Conservation (phyloP, 2,888 invertebrate species). For the Melolontha melolontha region DNA sequence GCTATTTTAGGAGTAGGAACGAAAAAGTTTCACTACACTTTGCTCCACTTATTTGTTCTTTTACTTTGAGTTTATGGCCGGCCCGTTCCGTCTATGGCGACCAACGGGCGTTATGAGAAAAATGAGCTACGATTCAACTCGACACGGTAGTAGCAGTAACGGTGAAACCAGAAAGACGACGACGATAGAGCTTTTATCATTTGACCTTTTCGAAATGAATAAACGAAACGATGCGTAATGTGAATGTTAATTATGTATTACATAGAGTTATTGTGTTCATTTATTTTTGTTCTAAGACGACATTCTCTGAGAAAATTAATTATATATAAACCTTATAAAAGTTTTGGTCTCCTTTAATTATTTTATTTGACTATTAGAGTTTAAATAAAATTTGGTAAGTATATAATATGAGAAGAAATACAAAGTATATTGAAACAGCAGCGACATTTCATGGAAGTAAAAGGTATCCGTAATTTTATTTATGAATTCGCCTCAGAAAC, state of each 20-base stretch:
- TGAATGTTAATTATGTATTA: conserved; percentile 13
- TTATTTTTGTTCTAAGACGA: not conserved
- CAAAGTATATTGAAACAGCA: too few species aligned
- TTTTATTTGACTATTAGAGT: too few species aligned
- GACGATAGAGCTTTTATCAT: conserved; percentile 28
- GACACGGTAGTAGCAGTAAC: not conserved
- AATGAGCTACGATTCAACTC: conserved; percentile 33
- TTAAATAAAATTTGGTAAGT: too few species aligned
- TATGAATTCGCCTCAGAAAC: too few species aligned
- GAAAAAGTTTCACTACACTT: conserved; percentile 39
- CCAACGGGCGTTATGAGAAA: conserved; percentile 26
- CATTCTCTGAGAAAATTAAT: too few species aligned
- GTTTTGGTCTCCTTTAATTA: too few species aligned
- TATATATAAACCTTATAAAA: too few species aligned
- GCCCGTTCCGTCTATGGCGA: not conserved
- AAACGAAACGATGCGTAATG: conserved; percentile 19
- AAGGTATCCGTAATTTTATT: too few species aligned
- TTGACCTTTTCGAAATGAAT: conserved; percentile 31
- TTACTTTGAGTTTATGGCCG: conserved; percentile 35
- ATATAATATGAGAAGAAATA: too few species aligned
- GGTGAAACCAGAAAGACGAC: conserved; percentile 9
- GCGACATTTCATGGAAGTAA: too few species aligned
- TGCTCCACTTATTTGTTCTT: conserved; percentile 36
- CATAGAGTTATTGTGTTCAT: not conserved
- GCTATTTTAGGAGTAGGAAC: conserved; percentile 29